Percentiles rank a stretch among this genome's conserved stretches.
Evolutionary conservation across 2,888 invertebrate species (phyloP).

Genomic region (Lagria hirta): DNA sequence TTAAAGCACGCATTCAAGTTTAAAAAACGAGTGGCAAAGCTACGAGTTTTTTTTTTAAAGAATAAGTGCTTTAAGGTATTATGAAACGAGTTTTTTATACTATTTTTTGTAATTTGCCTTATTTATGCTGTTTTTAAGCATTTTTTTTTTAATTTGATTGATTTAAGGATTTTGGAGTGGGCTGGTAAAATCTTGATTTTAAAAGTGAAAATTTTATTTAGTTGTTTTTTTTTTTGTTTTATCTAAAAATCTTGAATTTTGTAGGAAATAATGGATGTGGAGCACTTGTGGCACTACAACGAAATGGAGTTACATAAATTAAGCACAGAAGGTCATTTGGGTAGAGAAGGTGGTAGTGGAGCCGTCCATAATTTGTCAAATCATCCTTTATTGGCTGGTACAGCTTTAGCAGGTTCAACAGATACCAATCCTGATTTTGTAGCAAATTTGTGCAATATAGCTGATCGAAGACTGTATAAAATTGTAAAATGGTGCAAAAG

Average conservation of each 20-base stretch:
- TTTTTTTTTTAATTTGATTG: no score
- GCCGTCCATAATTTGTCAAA: constrained; percentile 55
- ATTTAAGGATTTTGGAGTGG: no score
- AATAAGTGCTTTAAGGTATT: no score
- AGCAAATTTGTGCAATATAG: constrained; percentile 89
- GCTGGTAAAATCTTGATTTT: no score
- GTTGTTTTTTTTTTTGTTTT: no score
- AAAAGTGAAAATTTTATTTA: no score
- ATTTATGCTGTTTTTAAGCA: constrained; percentile 1
- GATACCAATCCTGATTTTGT: constrained; percentile 82
- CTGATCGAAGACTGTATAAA: constrained; percentile 93
- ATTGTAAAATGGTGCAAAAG: constrained; percentile 99
- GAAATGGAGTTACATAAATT: constrained; percentile 75
- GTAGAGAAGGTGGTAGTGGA: constrained; percentile 50
- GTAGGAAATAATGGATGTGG: constrained; percentile 94
- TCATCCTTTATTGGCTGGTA: constrained; percentile 61
- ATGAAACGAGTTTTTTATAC: no score
- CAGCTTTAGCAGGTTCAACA: constrained; percentile 54
- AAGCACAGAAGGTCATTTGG: constrained; percentile 53
- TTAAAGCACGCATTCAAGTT: no score
- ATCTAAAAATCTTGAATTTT: constrained; percentile 31
- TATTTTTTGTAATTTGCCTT: not conserved
- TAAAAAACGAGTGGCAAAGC: no score
- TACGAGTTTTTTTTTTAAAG: no score
- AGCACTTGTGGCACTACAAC: constrained; percentile 93